Conservation (phyloP, 1,140 invertebrate species). For the Leucophenga varia region DNA sequence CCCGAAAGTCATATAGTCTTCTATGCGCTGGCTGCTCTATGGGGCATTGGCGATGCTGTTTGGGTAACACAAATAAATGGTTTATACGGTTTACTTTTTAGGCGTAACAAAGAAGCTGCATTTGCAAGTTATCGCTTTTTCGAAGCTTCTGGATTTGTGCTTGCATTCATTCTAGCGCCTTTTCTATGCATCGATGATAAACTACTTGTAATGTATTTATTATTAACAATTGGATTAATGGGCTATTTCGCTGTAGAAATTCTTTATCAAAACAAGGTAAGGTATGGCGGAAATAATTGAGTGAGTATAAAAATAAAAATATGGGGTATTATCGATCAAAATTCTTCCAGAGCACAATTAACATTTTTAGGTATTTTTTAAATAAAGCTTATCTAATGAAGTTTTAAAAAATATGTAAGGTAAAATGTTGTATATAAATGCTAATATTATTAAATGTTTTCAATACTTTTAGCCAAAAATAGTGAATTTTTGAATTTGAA, state of each 20-base stretch:
- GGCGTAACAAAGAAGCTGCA: conserved; percentile 10
- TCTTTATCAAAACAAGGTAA: conserved; percentile 13
- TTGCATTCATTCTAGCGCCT: conserved; percentile 4
- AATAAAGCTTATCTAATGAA: too few species aligned
- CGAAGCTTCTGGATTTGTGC: conserved; percentile 4
- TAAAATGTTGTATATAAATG: too few species aligned
- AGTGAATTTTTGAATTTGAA: too few species aligned
- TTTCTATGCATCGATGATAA: conserved; percentile 3
- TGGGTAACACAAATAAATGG: conserved; percentile 13
- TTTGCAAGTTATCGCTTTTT: conserved; percentile 10
- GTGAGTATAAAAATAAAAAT: too few species aligned
- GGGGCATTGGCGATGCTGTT: conserved; percentile 9
- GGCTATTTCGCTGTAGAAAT: conserved; percentile 12
- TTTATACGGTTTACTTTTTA: conserved; percentile 10
- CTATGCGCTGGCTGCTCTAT: conserved; percentile 3
- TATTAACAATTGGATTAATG: conserved; percentile 4
- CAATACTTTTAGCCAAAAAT: too few species aligned
- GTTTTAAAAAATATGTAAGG: too few species aligned
- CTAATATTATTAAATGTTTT: too few species aligned
- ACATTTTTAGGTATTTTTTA: too few species aligned
- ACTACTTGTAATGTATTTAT: neutral
- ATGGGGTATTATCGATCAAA: too few species aligned
- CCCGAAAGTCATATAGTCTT: neutral
- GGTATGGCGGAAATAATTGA: neutral
- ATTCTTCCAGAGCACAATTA: too few species aligned